A percentile compares a stretch with the other conserved stretches of the same genome.
These are phyloP conservation scores for Spheniscus humboldti DNA, from an alignment of 2,797 vertebrate genomes.

Conservation along the genomic window DNA sequence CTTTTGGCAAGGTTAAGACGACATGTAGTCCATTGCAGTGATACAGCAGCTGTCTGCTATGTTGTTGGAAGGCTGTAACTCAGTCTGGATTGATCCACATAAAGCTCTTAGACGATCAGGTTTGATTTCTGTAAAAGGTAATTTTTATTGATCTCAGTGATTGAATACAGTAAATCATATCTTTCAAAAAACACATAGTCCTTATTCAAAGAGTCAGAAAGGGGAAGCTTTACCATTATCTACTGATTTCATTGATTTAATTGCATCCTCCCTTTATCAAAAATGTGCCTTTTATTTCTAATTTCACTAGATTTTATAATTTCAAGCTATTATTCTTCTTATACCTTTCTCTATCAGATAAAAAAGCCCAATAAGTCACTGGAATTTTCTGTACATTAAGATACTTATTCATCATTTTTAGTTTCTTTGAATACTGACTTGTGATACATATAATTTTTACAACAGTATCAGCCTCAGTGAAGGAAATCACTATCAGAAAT, in stretches of 20 bases:
- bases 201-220: background rate
- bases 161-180: background rate
- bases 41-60: background rate
- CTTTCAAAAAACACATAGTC: background rate
- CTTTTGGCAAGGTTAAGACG: conserved; percentile 14
- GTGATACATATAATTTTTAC: background rate
- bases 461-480: background rate
- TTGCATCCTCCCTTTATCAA: background rate
- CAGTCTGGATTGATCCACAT: background rate
- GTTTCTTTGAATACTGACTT: background rate
- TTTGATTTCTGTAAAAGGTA: background rate
- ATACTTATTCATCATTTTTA: background rate
- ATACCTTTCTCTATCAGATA: background rate
- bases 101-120: background rate
- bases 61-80: background rate
- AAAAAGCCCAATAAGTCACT: background rate
- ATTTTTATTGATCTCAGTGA: background rate
- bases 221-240: background rate
- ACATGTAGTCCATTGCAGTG: background rate
- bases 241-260: background rate
- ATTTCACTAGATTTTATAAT: background rate
- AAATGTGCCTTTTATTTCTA: background rate
- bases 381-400: background rate
- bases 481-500: background rate
- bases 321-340: background rate